Conservation (phyloP, 2,888 invertebrate species). For the Panorpa germanica region DNA sequence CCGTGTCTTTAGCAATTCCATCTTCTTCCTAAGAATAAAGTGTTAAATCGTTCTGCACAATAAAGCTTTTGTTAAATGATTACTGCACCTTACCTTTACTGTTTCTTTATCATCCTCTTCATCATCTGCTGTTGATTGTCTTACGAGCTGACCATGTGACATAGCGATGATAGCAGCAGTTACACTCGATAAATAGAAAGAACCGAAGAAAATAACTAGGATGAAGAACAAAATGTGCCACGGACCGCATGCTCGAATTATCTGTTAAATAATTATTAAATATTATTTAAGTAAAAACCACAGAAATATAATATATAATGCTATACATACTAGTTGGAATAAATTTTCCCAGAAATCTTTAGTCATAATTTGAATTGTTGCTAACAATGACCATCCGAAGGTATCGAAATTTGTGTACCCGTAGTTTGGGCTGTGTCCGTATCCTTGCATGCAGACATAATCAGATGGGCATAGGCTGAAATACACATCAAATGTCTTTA, state of each 20-base stretch:
- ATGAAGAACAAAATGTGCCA: constrained; percentile 71
- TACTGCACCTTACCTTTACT: constrained; percentile 37
- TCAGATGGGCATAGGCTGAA: constrained; percentile 39
- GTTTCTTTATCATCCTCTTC: constrained; percentile 56
- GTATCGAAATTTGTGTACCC: constrained; percentile 68
- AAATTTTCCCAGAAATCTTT: constrained; percentile 73
- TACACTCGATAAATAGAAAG: constrained; percentile 65
- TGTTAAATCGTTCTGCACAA: too few species aligned
- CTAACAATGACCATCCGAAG: constrained; percentile 60
- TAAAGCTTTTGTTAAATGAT: too few species aligned
- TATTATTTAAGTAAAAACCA: constrained; percentile 1
- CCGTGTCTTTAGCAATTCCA: too few species aligned
- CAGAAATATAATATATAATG: background rate
- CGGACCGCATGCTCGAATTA: constrained; percentile 54
- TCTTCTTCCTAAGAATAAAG: too few species aligned
- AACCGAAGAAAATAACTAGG: constrained; percentile 63
- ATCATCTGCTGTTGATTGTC: constrained; percentile 57
- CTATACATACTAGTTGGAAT: constrained; percentile 43
- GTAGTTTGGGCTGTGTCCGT: constrained; percentile 55
- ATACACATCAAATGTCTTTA: constrained; percentile 11
- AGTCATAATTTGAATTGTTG: constrained; percentile 66
- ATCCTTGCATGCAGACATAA: constrained; percentile 48
- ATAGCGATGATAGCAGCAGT: constrained; percentile 70
- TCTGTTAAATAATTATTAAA: constrained; percentile 22
- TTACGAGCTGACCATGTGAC: constrained; percentile 67